A percentile compares a stretch with the other conserved stretches of the same genome.
phyloP scores from a whole-genome alignment of 2,113 vertebrate species.

The Bubo blakistoni region DNA sequence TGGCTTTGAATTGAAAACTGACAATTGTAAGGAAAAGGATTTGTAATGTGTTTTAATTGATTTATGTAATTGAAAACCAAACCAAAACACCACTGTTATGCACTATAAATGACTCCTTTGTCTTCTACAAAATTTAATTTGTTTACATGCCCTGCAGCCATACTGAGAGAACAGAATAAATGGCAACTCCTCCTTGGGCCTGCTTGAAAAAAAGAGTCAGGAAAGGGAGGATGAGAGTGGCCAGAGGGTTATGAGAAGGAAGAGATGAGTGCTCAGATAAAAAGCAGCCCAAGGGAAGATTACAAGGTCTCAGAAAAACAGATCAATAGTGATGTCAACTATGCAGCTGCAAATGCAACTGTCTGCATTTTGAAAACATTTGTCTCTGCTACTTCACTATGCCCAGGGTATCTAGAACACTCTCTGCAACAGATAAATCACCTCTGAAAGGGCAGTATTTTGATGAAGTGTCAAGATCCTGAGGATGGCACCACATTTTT shows the following conservation, averaged over 20 bases:
- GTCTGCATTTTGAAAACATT: slow-evolving; percentile 7
- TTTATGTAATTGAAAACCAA: slow-evolving; percentile 22
- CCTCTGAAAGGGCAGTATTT: background rate
- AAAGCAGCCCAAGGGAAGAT: slow-evolving; percentile 33
- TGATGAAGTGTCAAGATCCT: background rate
- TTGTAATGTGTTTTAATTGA: slow-evolving; percentile 16
- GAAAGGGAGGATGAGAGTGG: background rate
- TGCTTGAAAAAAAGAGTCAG: background rate
- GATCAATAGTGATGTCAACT: slow-evolving; percentile 28
- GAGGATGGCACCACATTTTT: background rate
- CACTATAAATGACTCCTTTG: slow-evolving; percentile 7
- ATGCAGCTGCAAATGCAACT: background rate
- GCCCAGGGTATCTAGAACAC: background rate
- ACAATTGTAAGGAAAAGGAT: background rate
- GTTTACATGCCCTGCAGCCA: slow-evolving; percentile 21
- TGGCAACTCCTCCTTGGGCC: background rate
- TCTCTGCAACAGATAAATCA: background rate
- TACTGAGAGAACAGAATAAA: background rate
- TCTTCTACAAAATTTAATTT: slow-evolving; percentile 22
- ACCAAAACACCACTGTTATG: background rate
- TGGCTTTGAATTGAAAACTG: background rate
- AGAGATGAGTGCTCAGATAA: background rate
- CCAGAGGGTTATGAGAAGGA: background rate
- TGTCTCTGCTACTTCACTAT: background rate
- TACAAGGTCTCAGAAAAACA: slow-evolving; percentile 40